A percentile compares a stretch with the other conserved stretches of the same genome.
These are phyloP conservation scores for Uloborus plumipes DNA, from an alignment of 2,888 invertebrate genomes.

Conservation along the genomic window DNA sequence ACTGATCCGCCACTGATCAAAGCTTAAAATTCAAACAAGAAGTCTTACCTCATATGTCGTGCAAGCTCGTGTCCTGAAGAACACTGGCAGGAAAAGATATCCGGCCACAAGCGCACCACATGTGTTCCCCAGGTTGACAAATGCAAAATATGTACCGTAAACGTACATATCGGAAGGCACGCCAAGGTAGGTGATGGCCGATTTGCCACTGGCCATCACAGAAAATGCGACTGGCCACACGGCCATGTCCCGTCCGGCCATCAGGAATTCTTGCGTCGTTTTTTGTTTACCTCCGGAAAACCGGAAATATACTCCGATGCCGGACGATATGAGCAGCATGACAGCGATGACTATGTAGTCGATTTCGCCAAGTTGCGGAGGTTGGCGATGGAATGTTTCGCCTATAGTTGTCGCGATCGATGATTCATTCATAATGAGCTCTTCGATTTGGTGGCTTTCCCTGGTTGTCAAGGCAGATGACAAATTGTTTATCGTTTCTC, in stretches of 20 bases:
- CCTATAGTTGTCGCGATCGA: neutral
- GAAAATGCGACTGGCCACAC: slow-evolving; percentile 87
- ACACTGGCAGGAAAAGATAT: slow-evolving; percentile 85
- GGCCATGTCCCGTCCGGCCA: slow-evolving; percentile 86
- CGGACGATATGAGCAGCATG: slow-evolving; percentile 52
- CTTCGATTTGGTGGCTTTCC: neutral
- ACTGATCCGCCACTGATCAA: no score
- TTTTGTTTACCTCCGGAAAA: slow-evolving; percentile 88
- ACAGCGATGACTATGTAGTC: slow-evolving; percentile 48
- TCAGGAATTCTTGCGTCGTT: slow-evolving; percentile 78
- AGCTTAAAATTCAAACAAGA: neutral
- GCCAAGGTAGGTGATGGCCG: slow-evolving; percentile 88
- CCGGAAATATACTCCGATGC: slow-evolving; percentile 84
- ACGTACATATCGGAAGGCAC: slow-evolving; percentile 89
- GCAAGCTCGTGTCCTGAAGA: slow-evolving; percentile 83
- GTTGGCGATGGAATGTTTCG: no score
- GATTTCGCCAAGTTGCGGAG: slow-evolving; percentile 1
- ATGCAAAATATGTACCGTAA: slow-evolving; percentile 84
- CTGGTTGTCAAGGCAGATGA: neutral
- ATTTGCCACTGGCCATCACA: slow-evolving; percentile 94
- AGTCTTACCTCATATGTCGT: slow-evolving; percentile 75
- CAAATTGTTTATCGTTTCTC: no score
- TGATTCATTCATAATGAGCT: slow-evolving; percentile 9
- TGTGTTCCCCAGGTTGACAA: slow-evolving; percentile 82
- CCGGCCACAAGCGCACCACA: slow-evolving; percentile 84